Evolutionary conservation across 2,113 vertebrate genomes (phyloP).

Genomic region (Hypomesus transpacificus): DNA sequence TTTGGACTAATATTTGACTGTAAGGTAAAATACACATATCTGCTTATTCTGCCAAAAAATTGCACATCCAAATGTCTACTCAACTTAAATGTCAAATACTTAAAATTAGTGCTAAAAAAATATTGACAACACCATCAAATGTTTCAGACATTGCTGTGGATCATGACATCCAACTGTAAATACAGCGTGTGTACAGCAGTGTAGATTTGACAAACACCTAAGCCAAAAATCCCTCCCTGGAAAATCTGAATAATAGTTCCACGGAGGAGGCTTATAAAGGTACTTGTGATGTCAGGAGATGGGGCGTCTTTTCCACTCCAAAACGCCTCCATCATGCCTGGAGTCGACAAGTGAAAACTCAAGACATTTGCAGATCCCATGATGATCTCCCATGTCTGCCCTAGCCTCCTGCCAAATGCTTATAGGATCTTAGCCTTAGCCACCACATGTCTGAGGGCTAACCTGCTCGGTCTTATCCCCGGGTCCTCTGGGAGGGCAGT

Average conservation of each 20-base stretch:
- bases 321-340: constrained; percentile 18
- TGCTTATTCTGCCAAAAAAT: too few relatives aligned
- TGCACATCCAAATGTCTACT: too few relatives aligned
- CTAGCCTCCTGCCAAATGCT: not conserved
- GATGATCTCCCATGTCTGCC: not conserved
- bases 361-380: constrained; percentile 5
- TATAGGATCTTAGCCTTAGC: not conserved
- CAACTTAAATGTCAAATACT: too few relatives aligned
- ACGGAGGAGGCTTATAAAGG: constrained; percentile 28
- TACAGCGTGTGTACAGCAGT: not conserved
- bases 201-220: constrained; percentile 14
- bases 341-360: constrained; percentile 17
- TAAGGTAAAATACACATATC: too few relatives aligned
- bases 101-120: too few relatives aligned
- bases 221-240: constrained; percentile 45
- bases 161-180: not conserved
- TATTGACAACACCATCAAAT: not conserved
- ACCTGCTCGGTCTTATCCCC: constrained; percentile 5
- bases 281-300: constrained; percentile 36
- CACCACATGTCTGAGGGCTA: not conserved
- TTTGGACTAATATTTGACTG: not conserved
- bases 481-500: not conserved
- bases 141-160: not conserved
- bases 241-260: constrained; percentile 42
- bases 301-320: constrained; percentile 32